A percentile compares a stretch with the other conserved stretches of the same genome.
phyloP scores from a whole-genome alignment of 2,113 vertebrate species.

The Megaceryle maxima region DNA sequence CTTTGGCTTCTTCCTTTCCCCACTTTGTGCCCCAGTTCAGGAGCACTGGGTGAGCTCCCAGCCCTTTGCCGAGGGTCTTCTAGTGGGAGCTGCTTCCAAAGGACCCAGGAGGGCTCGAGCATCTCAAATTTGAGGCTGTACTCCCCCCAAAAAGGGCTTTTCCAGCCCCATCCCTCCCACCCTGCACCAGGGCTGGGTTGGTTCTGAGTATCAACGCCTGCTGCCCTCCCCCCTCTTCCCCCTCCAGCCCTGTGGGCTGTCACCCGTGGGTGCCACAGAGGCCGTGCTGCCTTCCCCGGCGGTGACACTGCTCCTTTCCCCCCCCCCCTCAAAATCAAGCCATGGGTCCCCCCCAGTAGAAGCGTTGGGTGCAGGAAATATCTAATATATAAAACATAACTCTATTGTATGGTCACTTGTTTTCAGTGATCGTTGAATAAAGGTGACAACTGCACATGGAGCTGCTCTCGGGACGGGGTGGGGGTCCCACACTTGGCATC shows the following conservation, averaged over 20 bases:
- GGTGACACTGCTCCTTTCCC: background rate
- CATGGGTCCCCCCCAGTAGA: background rate
- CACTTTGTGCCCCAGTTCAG: too few relatives aligned
- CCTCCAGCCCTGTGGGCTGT: accelerated
- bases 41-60: background rate
- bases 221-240: background rate
- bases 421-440: slow-evolving; percentile 24
- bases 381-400: slow-evolving; percentile 53
- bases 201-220: background rate
- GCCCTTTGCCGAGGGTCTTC: background rate
- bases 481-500: accelerated
- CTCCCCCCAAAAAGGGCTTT: background rate
- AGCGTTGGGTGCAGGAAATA: background rate
- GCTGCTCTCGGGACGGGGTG: background rate
- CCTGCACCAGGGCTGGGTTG: accelerated
- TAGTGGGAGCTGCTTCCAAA: background rate
- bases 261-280: background rate
- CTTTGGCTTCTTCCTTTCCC: background rate
- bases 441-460: background rate
- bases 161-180: background rate
- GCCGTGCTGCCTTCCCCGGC: background rate
- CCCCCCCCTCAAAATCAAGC: background rate
- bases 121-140: background rate
- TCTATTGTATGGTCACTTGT: slow-evolving; percentile 51
- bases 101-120: background rate